Base-by-base conservation (phyloP, 2,888 invertebrate species). In the Spodoptera littoralis region DNA sequence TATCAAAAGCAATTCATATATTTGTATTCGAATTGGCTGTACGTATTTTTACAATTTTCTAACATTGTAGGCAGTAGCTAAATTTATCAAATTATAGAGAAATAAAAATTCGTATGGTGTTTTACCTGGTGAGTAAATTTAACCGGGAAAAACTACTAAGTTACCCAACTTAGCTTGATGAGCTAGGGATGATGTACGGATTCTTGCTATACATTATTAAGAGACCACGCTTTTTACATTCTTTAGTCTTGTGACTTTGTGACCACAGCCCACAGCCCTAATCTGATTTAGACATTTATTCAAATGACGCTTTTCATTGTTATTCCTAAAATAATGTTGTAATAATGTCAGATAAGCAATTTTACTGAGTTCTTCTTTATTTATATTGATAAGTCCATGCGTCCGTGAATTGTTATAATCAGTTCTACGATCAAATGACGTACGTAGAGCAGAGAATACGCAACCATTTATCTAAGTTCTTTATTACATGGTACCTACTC, bases 351-450 rank as follows among this genome's bases (percentile, higher is more conserved):
- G 62, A 27, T 54, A 70, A 13, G 36, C 52, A 70, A 54, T 53
- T 43, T 53, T 46, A 52, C 24, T 12, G 49, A 60, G n/a, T 69
- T 27, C 22, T 51, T 24, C 4, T 51, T 60, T 55, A 65, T 65
- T 49, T 72, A 53, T 13, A 55, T 52, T 30, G 45, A 41, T 72
- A 49, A 11, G 9, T 53, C 56, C 36, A 50, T 57, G 43, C 12
- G 41, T 53, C 56, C 43, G 42, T 36, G 41, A 53, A 46, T 42
- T 49, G 44, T 55, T 46, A 62, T 41, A 70, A 65, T 60, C 59
- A 66, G 59, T 72, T 51, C 46, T 50, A 53, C 53, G 60, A 72
- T 70, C 56, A 60, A 56, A 49, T 64, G 60, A 70, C 64, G 74
- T 60, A 64, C 18, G 47, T 60, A 41, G 42, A 51, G 13, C 53